Base-by-base conservation (phyloP, 2,113 vertebrate species). In the Oryzias javanicus region DNA sequence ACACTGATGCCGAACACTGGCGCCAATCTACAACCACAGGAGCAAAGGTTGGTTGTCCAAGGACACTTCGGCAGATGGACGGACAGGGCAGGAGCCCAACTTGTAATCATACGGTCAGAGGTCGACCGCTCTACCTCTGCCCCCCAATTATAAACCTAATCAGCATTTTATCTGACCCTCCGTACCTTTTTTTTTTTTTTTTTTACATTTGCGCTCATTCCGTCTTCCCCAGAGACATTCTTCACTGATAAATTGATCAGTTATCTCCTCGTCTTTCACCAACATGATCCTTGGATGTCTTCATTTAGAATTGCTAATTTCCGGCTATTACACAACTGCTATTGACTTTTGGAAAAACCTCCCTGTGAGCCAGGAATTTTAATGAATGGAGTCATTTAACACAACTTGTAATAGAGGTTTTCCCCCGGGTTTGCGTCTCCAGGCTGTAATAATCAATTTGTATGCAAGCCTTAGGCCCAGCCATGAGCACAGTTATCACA, bases 371-470 rank as follows among this genome's bases (percentile, higher is more conserved):
- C 41, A 63, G 55, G 47, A 54, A 15, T 60, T 58, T 62, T 65
- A 71, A 81, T 72, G 64, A 79, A 79, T 73, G 67, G 56, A 73
- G 46, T 35, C 50, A 47, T 69, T 70, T 42, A 71, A 67, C 25
- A 55, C 56, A 27, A 73, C 56, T 15, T 64, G 54, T 64, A 76
- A 45, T 70, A 68, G 63, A 70, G 14, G 60, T 58, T 60, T 42
- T 44, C 78, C 57, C 65, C 45, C 1, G 78, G 40, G 74, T 64
- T 52, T 44, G 19, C 27, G 67, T 71, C 76, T 78, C 72, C 52
- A 57, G 70, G 53, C 76, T 55, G 42, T 61, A 64, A 70, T 79
- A 50, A 69, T 78, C 55, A 72, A 57, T 78, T 81, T 76, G 61
- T 72, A 79, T 72, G 53, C 53, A 51, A 27, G 69, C 76, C 64